Evolutionary conservation across 2,888 invertebrate species (phyloP), one percentile per base, ranked within the genome.

Genomic region (Harpalus rubripes): DNA sequence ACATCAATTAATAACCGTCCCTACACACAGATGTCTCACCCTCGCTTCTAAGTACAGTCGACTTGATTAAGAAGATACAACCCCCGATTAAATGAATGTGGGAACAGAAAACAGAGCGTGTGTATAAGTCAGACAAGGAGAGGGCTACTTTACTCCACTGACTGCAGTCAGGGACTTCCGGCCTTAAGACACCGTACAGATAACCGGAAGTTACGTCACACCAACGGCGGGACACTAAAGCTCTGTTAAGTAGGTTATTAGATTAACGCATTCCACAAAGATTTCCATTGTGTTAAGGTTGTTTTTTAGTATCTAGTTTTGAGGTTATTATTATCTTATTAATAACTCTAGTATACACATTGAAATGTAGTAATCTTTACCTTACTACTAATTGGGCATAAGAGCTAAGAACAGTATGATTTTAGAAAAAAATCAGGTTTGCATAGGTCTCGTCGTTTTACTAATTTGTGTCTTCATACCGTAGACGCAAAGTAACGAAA

Each of bases 1-100:
- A 41, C 41, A 44, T 15, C 72, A 74, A 74, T 74, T 74, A 74
- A 74, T 74, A 74, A 59, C 41, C 41, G 39, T 68, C 68, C 10
- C 68, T 4, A 63, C 63, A 63, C 63, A 12, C 72, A 74, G 52
- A 44, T 74, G 72, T 74, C 16, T 18, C 22, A 22, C 44, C 41
- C 72, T 44, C 16, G 16, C 3, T n/a, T 18, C 15, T n/a, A 68
- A 68, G 44, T 22, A 41, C 15, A 18, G 72, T 12, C 72, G 44
- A 44, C 72, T 44, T 44, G 44, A 74, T 74, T 74, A 74, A 74
- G 72, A 74, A 74, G 72, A 74, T 74, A 74, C 72, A 74, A 74
- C 72, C 72, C 72, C 72, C 44, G 72, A 74, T 74, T 74, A 74
- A 74, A 74, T 74, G 41, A 44, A 74, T 74, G 72, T 74, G 72